Percentiles rank a stretch among this genome's conserved stretches.
Evolutionary conservation across 2,888 invertebrate species (phyloP).

Genomic region (Agonopterix arenella): DNA sequence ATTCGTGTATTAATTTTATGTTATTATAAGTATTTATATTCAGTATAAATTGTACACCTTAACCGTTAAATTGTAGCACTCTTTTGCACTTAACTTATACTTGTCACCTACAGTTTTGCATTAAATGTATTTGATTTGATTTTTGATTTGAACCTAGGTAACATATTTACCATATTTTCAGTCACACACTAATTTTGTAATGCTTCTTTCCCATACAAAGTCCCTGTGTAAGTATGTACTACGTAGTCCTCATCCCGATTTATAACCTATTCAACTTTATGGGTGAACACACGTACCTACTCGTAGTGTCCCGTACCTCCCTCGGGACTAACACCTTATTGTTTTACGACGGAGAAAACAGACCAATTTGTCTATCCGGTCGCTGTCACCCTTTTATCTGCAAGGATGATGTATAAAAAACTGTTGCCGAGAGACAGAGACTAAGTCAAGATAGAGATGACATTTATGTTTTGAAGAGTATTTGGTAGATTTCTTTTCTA

Average conservation of each 20-base stretch:
- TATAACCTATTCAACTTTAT: slow-evolving; percentile 40
- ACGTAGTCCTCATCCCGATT: slow-evolving; percentile 20
- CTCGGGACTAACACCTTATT: slow-evolving; percentile 37
- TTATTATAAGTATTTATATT: too few species aligned
- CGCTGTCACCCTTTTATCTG: slow-evolving; percentile 47
- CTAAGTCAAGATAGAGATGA: not conserved
- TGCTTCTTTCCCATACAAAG: too few species aligned
- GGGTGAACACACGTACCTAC: slow-evolving; percentile 22
- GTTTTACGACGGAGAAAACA: slow-evolving; percentile 44
- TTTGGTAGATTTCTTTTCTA: not conserved
- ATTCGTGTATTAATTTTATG: too few species aligned
- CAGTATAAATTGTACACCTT: too few species aligned
- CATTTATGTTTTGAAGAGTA: not conserved
- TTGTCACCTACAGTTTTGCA: too few species aligned
- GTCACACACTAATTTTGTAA: too few species aligned
- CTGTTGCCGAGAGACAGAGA: slow-evolving; percentile 3
- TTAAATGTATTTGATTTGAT: too few species aligned
- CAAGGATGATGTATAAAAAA: slow-evolving; percentile 31
- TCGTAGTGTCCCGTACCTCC: slow-evolving; percentile 14
- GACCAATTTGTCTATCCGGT: slow-evolving; percentile 48
- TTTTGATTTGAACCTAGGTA: too few species aligned
- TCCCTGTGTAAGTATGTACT: too few species aligned
- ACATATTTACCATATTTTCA: too few species aligned
- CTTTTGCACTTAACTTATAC: too few species aligned
- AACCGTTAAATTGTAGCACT: too few species aligned